A percentile compares a stretch with the other conserved stretches of the same genome.
These are phyloP conservation scores for Petrocephalus sullivani DNA, from an alignment of 2,797 vertebrate genomes.

Conservation along the genomic window DNA sequence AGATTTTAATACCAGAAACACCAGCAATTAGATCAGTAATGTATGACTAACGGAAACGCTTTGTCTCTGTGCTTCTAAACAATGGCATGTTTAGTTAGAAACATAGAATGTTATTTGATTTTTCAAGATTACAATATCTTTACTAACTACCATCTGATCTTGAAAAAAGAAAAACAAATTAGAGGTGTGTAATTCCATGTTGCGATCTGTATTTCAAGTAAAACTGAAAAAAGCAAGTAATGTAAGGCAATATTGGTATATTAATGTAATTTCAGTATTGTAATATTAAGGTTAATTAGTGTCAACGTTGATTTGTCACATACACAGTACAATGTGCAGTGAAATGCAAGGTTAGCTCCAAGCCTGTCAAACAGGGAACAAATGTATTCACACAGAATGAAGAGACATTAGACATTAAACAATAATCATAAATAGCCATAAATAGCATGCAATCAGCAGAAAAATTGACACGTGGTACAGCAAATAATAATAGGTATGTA, in stretches of 20 bases:
- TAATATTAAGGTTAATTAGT: background rate
- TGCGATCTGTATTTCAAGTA: background rate
- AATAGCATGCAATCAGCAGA: background rate
- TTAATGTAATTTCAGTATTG: background rate
- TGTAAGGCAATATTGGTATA: background rate
- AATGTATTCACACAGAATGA: background rate
- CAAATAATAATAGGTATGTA: background rate
- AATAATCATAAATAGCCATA: background rate
- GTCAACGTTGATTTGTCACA: background rate
- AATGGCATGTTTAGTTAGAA: background rate
- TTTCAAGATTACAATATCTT: background rate
- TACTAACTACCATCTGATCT: background rate
- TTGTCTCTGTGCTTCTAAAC: slow-evolving; percentile 17
- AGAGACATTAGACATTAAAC: background rate
- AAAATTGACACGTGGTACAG: background rate
- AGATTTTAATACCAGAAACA: slow-evolving; percentile 38
- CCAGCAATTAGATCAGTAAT: slow-evolving; percentile 50
- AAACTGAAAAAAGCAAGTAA: background rate
- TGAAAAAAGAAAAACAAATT: background rate
- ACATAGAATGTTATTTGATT: background rate
- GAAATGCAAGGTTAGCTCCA: background rate
- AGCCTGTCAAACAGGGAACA: background rate
- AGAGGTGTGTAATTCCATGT: background rate
- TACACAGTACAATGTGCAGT: background rate
- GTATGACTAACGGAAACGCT: slow-evolving; percentile 48